A percentile compares a stretch with the other conserved stretches of the same genome.
Conservation (phyloP, 2,888 invertebrate species). For the Loripinus fragilis region DNA sequence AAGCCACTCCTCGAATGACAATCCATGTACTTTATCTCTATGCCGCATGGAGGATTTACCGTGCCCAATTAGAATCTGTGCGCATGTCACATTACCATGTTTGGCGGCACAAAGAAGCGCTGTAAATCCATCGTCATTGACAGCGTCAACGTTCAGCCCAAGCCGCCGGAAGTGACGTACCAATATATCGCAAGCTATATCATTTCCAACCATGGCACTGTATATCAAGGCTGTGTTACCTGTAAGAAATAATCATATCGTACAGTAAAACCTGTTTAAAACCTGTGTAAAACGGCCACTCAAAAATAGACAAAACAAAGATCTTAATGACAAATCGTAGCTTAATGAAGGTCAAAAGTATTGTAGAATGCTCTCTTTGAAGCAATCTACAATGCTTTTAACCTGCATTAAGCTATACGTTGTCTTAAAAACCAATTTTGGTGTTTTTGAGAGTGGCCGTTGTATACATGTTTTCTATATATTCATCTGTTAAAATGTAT, state of each 20-base stretch:
- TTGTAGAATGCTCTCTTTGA: too few relatives aligned
- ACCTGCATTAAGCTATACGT: too few relatives aligned
- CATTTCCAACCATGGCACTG: slow-evolving; percentile 79
- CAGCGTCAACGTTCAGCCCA: slow-evolving; percentile 79
- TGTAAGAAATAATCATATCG: slow-evolving; percentile 54
- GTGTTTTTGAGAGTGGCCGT: too few relatives aligned
- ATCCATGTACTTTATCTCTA: slow-evolving; percentile 71
- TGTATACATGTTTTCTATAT: too few relatives aligned
- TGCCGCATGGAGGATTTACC: slow-evolving; percentile 76
- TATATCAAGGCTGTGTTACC: slow-evolving; percentile 81
- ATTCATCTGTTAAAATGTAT: too few relatives aligned
- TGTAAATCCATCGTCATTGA: slow-evolving; percentile 79
- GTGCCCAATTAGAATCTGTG: slow-evolving; percentile 77
- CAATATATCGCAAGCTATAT: slow-evolving; percentile 79
- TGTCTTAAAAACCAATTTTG: too few relatives aligned
- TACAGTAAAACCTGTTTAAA: too few relatives aligned
- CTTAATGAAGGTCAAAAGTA: too few relatives aligned
- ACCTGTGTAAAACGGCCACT: too few relatives aligned
- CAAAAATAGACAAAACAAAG: too few relatives aligned
- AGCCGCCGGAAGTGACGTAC: slow-evolving; percentile 79
- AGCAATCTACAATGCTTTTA: too few relatives aligned
- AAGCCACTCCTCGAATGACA: slow-evolving; percentile 79
- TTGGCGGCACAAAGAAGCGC: slow-evolving; percentile 80
- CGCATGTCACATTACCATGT: slow-evolving; percentile 78
- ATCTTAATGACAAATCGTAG: too few relatives aligned